Base-by-base conservation (phyloP, 2,888 invertebrate species). In the Troilus luridus region DNA sequence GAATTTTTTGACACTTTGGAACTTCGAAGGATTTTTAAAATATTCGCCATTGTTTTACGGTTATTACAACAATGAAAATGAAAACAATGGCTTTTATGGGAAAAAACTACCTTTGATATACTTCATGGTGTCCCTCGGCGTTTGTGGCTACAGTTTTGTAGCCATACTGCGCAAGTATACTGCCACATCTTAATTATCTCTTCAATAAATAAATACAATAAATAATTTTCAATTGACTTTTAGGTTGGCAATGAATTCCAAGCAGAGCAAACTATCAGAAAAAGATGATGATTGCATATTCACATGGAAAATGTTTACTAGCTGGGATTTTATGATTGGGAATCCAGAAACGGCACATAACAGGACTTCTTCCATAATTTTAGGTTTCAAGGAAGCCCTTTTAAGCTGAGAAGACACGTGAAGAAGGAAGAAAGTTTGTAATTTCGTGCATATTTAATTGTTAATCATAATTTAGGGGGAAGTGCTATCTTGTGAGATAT, bases 311-410 rank as follows among this genome's bases (percentile, higher is more conserved):
- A 95, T 98, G 14, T 98, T 99, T 94, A 98, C 98, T 8, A 98
- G 98, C 14, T 99, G 99, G 99, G 99, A 99, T 94, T 99, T 97
- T 94, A 99, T 98, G 97, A 99, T 99, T 93, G 99, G 99, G 88
- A 98, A 98, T 94, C 96, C 98, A 0, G 99, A 99, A 95, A 99
- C 99, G 0, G 98, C 99, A 5, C 97, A 98, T 93, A 99, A 99
- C 94, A 95, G 98, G 92, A 96, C 97, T 59, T 98, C 98, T 7
- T 98, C 98, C 81, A 97, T 98, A 91, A 97, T 98, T 92, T 96
- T 98, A 93, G 97, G 98, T 58, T 98, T 98, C 94, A 98, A 98
- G 94, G 98, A 98, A 94, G 97, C 98, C 0, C 94, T 98, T 72
- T 95, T 98, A 17, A 95, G 98, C 97, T 91, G 98, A 97, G 94